These are phyloP conservation scores for Nymphalis c-album DNA, from an alignment of 2,888 invertebrate species.

Conservation along the genomic window DNA sequence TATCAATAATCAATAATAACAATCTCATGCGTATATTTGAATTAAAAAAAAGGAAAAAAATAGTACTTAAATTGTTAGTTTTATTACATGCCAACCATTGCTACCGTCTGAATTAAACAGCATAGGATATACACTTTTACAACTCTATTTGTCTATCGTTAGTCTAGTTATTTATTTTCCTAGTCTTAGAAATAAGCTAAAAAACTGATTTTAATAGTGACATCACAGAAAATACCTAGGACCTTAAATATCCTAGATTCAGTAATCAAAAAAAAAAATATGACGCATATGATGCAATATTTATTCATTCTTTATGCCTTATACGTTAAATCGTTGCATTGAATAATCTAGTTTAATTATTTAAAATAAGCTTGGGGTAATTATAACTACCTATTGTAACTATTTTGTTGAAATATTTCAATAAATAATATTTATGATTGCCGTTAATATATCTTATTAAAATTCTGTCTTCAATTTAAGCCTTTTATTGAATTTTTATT, in stretches of 20 bases:
- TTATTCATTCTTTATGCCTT: slow-evolving; percentile 27
- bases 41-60: not conserved
- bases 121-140: slow-evolving; percentile 7
- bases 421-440: slow-evolving; percentile 50
- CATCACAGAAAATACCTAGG: slow-evolving; percentile 1
- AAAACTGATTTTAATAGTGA: slow-evolving; percentile 7
- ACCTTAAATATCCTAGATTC: slow-evolving; percentile 5
- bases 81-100: slow-evolving; percentile 6
- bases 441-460: slow-evolving; percentile 43
- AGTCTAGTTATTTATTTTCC: slow-evolving; percentile 18
- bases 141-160: slow-evolving; percentile 5
- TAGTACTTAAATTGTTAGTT: slow-evolving; percentile 8
- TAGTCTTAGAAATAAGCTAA: slow-evolving; percentile 27
- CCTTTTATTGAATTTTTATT: slow-evolving; percentile 14
- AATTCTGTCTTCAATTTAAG: slow-evolving; percentile 29
- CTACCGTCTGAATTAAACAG: slow-evolving; percentile 5
- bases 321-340: slow-evolving; percentile 26
- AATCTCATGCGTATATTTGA: slow-evolving; percentile 1
- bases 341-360: slow-evolving; percentile 21
- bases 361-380: slow-evolving; percentile 29
- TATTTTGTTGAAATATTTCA: slow-evolving; percentile 50
- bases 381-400: slow-evolving; percentile 25
- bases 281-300: slow-evolving; percentile 32
- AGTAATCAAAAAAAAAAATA: slow-evolving; percentile 1
- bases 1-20: not conserved